These are phyloP conservation scores for Eueides isabella DNA, from an alignment of 1,140 invertebrate species.

Conservation along the genomic window DNA sequence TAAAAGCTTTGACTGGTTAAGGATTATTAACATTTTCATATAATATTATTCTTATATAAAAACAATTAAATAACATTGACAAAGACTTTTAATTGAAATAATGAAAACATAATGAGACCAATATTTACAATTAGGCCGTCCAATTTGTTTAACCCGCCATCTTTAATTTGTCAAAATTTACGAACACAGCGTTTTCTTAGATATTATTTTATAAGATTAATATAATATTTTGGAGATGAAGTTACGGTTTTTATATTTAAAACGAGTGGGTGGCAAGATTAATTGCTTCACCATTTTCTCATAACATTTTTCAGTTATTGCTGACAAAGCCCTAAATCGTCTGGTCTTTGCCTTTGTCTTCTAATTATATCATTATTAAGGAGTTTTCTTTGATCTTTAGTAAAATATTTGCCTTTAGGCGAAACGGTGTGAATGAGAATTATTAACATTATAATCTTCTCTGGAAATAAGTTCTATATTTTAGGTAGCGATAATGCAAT, in stretches of 20 bases:
- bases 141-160: not conserved
- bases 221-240: not conserved
- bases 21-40: too few relatives aligned
- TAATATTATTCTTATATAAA: too few relatives aligned
- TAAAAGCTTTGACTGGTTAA: too few relatives aligned
- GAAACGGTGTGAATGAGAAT: constrained; percentile 4
- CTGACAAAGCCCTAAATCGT: not conserved
- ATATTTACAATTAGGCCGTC: not conserved
- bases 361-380: constrained; percentile 10
- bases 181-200: not conserved
- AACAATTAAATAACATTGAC: too few relatives aligned
- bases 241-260: not conserved
- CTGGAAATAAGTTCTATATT: not conserved
- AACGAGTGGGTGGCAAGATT: constrained; percentile 3
- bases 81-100: not conserved
- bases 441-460: not conserved
- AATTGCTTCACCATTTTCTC: not conserved
- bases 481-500: not conserved
- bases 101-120: not conserved
- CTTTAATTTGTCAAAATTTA: not conserved
- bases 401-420: not conserved
- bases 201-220: not conserved
- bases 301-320: constrained; percentile 6
- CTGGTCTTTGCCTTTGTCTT: not conserved
- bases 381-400: not conserved